A percentile compares a stretch with the other conserved stretches of the same genome.
These are phyloP conservation scores for Heloderma charlesbogerti DNA, from an alignment of 2,113 vertebrate species.

Conservation along the genomic window DNA sequence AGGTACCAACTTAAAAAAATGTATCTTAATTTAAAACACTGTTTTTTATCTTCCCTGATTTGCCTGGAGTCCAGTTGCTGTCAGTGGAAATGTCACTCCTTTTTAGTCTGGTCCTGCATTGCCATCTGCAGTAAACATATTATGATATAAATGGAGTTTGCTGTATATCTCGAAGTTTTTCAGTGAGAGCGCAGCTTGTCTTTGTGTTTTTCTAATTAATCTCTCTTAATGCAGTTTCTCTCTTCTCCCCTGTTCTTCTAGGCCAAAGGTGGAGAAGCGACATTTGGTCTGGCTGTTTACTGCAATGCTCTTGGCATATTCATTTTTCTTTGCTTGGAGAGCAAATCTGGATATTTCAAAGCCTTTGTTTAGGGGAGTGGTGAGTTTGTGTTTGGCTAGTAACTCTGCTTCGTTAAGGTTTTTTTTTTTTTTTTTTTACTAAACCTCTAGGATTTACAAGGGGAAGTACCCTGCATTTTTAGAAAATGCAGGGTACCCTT, in stretches of 20 bases:
- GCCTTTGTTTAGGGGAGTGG: slow-evolving; percentile 93
- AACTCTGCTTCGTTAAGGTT: background rate
- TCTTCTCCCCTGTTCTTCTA: slow-evolving; percentile 50
- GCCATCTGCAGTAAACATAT: background rate
- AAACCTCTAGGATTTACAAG: background rate
- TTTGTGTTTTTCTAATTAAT: background rate
- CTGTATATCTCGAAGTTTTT: background rate
- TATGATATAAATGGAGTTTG: background rate
- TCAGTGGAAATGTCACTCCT: background rate
- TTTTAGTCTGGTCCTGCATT: background rate
- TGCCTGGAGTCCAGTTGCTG: background rate
- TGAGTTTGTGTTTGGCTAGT: slow-evolving; percentile 73
- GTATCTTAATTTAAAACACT: too few species aligned
- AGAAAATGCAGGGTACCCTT: background rate
- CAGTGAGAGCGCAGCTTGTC: rapidly evolving
- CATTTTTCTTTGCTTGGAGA: slow-evolving; percentile 96
- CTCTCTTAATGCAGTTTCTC: rapidly evolving
- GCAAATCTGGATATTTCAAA: slow-evolving; percentile 95
- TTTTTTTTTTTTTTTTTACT: background rate
- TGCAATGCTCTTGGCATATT: slow-evolving; percentile 90
- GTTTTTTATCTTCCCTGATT: background rate
- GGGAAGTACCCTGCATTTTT: background rate
- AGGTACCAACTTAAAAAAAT: too few species aligned
- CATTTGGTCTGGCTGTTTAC: slow-evolving; percentile 84
- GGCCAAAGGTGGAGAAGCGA: slow-evolving; percentile 71